Evolutionary conservation across 2,797 vertebrate genomes (phyloP), one percentile per base, ranked within the genome.

Genomic region (Bradypus variegatus): DNA sequence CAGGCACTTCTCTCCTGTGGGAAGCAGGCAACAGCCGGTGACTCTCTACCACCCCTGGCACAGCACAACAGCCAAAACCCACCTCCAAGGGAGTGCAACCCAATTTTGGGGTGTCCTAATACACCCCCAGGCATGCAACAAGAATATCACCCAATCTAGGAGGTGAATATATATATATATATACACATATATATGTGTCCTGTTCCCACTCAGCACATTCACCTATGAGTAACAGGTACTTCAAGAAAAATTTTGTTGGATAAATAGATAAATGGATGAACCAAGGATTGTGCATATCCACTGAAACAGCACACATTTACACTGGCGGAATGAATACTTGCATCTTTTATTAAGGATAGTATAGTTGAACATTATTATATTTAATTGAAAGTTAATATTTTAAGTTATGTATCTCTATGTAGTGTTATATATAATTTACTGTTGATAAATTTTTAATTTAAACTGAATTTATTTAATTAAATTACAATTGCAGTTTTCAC

Each of bases 1-100:
- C 89, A 99, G 97, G 93, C 98, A 98, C 95, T 99, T 99, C 90
- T 99, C 99, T 95, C 98, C 99, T 99, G 97, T n/a, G 90, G 94
- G 90, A 97, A 95, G 94, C 8, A 84, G 60, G 2, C 3, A 88
- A 85, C 64, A 82, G 48, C 96, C 89, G 97, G 93, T 11, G 65
- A 36, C 64, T 69, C 4, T 19, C 3, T 4, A 27, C 3, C 9
- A 27, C 41, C 50, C 69, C 31, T 2, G 5, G 50, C 41, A 2
- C 0, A 25, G 48, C 8, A 15, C 41, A 27, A 25, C 19, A 8
- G 33, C 75, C 13, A 4, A 55, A 12, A 31, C 60, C 38, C 38
- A n/a, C 2, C 7, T 10, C 0, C 0, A 2, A 14, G 45, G 45
- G 21, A 48, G 21, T 58, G 21, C 12, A 16, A 5, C 53, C 25